phyloP scores from a whole-genome alignment of 2,888 invertebrate genomes.

The Limnephilus rhombicus region DNA sequence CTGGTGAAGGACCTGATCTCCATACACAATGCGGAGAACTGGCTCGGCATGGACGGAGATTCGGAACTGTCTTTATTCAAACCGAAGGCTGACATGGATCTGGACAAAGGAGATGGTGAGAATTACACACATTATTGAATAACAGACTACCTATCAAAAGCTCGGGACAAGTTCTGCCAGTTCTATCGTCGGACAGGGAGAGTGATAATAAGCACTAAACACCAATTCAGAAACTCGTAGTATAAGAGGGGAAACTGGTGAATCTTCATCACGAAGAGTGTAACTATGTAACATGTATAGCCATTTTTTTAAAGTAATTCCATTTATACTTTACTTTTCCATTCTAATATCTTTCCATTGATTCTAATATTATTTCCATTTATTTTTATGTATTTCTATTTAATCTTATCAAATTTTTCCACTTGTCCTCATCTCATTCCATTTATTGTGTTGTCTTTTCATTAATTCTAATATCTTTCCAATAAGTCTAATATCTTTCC shows the following conservation, averaged over 20 bases:
- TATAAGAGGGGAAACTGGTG: no score
- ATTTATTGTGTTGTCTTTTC: background rate
- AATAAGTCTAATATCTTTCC: background rate
- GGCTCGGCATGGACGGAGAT: constrained; percentile 94
- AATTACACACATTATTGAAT: background rate
- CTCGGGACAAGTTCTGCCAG: background rate
- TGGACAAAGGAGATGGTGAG: constrained; percentile 75
- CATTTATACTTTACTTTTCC: no score
- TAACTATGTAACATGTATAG: no score
- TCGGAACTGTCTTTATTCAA: constrained; percentile 89
- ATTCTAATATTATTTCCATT: no score
- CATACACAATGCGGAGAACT: constrained; percentile 96
- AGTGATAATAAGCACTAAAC: background rate
- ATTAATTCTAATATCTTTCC: background rate
- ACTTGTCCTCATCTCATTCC: no score
- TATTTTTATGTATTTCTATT: background rate
- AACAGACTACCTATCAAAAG: background rate
- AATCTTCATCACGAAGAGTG: no score
- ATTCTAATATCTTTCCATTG: background rate
- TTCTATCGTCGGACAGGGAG: background rate
- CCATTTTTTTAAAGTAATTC: no score
- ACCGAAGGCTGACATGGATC: constrained; percentile 81
- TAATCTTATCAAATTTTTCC: background rate
- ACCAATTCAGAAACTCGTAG: no score
- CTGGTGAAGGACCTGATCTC: constrained; percentile 92